These are phyloP conservation scores for Drosophila aff. DNA, from an alignment of 1,140 invertebrate genomes.

Conservation along the genomic window DNA sequence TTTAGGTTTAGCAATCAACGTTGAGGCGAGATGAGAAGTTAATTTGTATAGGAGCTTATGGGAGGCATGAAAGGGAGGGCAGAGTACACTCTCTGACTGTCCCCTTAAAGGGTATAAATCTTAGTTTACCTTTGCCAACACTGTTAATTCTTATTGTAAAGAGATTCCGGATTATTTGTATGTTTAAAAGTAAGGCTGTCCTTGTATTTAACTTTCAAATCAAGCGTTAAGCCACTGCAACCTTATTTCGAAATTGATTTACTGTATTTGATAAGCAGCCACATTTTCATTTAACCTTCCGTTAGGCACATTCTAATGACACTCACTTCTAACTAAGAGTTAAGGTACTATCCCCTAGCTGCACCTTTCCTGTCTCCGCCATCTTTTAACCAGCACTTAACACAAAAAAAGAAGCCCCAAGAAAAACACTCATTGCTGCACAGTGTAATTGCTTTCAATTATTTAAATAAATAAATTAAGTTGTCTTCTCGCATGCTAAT, in stretches of 20 bases:
- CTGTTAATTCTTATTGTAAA: not conserved
- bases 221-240: not conserved
- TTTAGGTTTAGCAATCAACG: constrained; percentile 13
- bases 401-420: not conserved
- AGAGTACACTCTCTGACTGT: not conserved
- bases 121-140: not conserved
- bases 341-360: not conserved
- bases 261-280: not conserved
- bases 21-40: constrained; percentile 1
- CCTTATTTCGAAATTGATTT: too few relatives aligned
- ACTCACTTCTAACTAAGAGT: not conserved
- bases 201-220: not conserved
- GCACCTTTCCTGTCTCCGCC: not conserved
- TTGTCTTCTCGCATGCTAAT: constrained; percentile 38
- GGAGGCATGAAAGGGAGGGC: not conserved
- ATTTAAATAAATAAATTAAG: constrained; percentile 53
- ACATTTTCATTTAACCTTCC: not conserved
- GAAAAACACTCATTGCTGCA: constrained; percentile 18
- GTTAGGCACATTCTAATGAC: not conserved
- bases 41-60: not conserved
- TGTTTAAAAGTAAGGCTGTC: too few relatives aligned
- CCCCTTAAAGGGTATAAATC: not conserved
- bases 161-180: too few relatives aligned
- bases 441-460: constrained; percentile 49
- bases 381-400: not conserved